Conservation (phyloP, 2,888 invertebrate species). For the Parthenolecanium corni region DNA sequence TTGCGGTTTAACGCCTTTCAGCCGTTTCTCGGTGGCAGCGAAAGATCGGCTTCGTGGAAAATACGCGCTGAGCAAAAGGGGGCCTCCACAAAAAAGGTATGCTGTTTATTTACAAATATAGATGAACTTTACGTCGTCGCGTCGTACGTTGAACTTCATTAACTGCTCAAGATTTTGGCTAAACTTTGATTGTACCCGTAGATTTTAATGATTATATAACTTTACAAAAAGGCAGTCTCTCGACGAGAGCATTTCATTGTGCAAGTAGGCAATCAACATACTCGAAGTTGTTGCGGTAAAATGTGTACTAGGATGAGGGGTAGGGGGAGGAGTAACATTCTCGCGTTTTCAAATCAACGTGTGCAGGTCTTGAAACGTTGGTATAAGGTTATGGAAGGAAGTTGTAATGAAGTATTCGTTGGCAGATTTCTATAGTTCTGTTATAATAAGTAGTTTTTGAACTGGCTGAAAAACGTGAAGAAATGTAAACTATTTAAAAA, state of each 20-base stretch:
- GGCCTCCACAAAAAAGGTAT: too few relatives aligned
- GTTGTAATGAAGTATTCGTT: too few relatives aligned
- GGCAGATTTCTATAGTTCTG: too few relatives aligned
- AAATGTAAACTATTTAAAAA: too few relatives aligned
- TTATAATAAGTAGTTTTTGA: too few relatives aligned
- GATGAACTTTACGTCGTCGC: background rate
- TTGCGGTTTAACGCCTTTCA: slow-evolving; percentile 10
- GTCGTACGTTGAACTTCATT: slow-evolving; percentile 5
- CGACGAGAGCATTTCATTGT: background rate
- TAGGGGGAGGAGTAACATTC: too few relatives aligned
- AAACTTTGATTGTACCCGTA: slow-evolving; percentile 9
- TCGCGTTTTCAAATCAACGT: too few relatives aligned
- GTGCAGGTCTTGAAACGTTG: too few relatives aligned
- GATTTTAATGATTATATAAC: slow-evolving; percentile 1
- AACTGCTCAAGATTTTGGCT: slow-evolving; percentile 3
- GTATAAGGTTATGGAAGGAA: too few relatives aligned
- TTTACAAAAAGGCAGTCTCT: background rate
- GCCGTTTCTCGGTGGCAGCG: background rate
- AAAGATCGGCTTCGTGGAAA: background rate
- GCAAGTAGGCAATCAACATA: background rate
- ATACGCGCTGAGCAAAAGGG: background rate
- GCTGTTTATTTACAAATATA: slow-evolving; percentile 16
- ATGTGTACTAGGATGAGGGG: background rate
- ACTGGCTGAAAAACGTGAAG: too few relatives aligned
- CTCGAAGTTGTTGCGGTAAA: background rate